Evolutionary conservation across 1,140 invertebrate genomes (phyloP), one percentile per base, ranked within the genome.

Genomic region (Yoshiicerus persimilis): DNA sequence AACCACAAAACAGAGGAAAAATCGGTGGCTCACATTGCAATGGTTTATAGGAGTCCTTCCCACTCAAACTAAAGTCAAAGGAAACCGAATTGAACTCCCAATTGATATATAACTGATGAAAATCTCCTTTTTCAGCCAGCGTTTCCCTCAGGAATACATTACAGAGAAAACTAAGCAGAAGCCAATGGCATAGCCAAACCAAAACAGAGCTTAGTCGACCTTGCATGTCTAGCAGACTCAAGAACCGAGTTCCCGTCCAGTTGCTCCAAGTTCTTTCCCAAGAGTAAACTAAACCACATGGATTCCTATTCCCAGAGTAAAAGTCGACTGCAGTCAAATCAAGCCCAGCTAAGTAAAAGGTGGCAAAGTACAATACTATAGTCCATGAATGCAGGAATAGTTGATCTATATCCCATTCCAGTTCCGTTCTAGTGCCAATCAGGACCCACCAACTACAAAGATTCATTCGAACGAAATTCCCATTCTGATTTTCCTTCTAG

Each of bases 71-170:
- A 30, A 70, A 70, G 66, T 30, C 66, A 70, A 70, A 27, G 25
- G 25, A 70, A 70, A 70, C 66, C 27, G 30, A 70, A 70, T 27
- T 27, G 25, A 64, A 64, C 20, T 70, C 66, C 66, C 66, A 70
- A 70, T 70, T 70, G 66, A 70, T 70, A 70, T 70, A 70, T 70
- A 70, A 70, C 66, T 70, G 66, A 70, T 70, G 66, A 70, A 70
- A 70, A 70, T 70, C 66, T 70, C 66, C 66, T 70, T 70, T 70
- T 70, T 70, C 66, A 30, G 66, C 66, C 66, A 70, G 30, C 66
- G 30, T 70, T 70, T 70, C 66, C 66, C 66, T 70, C 66, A 70
- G 66, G 66, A 70, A 70, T 70, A 70, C 30, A 70, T 70, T 70
- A 70, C 27, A 70, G 25, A 30, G 66, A 30, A 25, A 32, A 30